Conservation (phyloP, 2,113 vertebrate species). For the Microtus richardsoni region DNA sequence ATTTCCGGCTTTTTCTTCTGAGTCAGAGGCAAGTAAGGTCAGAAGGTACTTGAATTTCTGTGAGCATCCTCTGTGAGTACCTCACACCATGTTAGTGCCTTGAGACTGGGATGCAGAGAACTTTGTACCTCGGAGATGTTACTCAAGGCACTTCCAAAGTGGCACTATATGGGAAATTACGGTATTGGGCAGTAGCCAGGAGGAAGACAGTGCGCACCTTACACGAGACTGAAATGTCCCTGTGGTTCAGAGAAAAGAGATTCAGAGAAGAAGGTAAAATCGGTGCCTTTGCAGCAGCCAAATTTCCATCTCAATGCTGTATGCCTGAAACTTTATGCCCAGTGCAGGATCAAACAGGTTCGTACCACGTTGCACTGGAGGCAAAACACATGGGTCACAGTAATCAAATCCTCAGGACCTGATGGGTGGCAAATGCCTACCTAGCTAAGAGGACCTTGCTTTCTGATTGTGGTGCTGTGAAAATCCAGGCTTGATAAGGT, state of each 20-base stretch:
- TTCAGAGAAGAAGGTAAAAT: slow-evolving; percentile 64
- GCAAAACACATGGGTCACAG: slow-evolving; percentile 43
- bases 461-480: accelerated
- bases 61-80: neutral
- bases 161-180: slow-evolving; percentile 49
- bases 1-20: neutral
- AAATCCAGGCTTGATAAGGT: neutral
- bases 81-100: neutral
- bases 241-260: slow-evolving; percentile 67
- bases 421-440: neutral
- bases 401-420: slow-evolving; percentile 36
- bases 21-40: neutral
- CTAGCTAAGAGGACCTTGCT: neutral
- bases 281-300: slow-evolving; percentile 17
- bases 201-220: slow-evolving; percentile 65
- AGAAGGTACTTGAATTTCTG: neutral
- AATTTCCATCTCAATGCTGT: slow-evolving; percentile 53
- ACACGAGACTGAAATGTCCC: slow-evolving; percentile 60
- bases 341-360: slow-evolving; percentile 9
- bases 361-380: neutral
- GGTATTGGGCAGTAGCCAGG: slow-evolving; percentile 67
- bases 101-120: neutral
- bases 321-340: slow-evolving; percentile 13
- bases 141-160: neutral
- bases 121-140: neutral